These are phyloP conservation scores for Archips xylosteana DNA, from an alignment of 2,888 invertebrate genomes.

Conservation along the genomic window DNA sequence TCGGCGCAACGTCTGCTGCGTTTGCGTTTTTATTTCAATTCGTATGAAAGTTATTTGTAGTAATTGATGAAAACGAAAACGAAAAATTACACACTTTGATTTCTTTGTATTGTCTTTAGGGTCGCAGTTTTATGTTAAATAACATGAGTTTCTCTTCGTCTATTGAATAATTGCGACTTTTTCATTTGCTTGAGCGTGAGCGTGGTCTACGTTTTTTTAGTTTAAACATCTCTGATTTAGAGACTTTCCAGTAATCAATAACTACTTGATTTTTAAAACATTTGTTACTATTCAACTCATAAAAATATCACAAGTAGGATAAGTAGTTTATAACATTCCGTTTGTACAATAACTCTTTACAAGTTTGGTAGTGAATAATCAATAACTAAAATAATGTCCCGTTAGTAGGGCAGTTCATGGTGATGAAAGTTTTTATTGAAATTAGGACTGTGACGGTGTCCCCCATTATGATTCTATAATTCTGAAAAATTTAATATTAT, in stretches of 20 bases:
- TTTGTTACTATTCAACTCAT: slow-evolving; percentile 2
- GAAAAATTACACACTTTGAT: neutral
- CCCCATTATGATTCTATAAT: neutral
- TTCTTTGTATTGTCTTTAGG: neutral
- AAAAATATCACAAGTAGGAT: neutral
- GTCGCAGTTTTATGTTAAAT: neutral
- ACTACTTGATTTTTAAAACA: neutral
- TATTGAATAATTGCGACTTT: neutral
- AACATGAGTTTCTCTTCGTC: neutral
- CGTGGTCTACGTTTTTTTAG: neutral
- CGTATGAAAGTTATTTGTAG: neutral
- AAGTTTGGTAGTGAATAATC: slow-evolving; percentile 17
- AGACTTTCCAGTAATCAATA: neutral
- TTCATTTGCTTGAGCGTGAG: neutral
- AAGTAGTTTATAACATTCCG: slow-evolving; percentile 36
- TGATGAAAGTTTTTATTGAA: neutral
- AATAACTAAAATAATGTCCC: slow-evolving; percentile 7
- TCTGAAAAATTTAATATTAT: neutral
- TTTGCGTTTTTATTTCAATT: neutral
- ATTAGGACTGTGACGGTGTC: neutral
- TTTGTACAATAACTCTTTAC: slow-evolving; percentile 40
- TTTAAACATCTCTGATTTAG: neutral
- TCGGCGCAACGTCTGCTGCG: neutral
- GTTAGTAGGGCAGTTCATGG: neutral
- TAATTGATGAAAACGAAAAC: neutral